phyloP scores from a whole-genome alignment of 92 coral and sea anemone species.

The Blastomussa wellsi region DNA sequence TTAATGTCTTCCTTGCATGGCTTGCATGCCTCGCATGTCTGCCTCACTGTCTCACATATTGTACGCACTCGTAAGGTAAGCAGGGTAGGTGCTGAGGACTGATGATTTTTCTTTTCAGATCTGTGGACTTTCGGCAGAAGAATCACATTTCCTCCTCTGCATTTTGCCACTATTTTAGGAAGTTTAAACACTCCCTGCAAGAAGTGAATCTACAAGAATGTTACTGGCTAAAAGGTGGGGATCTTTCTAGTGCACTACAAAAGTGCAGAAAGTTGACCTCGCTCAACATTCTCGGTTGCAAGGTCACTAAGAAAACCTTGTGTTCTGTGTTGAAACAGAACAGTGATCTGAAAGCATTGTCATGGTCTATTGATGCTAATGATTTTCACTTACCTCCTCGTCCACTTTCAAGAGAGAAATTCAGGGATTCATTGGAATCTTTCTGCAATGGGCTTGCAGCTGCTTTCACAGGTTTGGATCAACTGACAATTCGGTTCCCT shows the following conservation, averaged over 20 bases:
- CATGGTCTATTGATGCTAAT: constrained; percentile 3
- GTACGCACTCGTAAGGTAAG: no score
- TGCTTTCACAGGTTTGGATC: constrained; percentile 25
- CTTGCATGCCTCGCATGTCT: no score
- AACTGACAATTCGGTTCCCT: constrained; percentile 26
- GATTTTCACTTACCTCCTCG: not conserved
- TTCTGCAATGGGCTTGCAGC: constrained; percentile 14
- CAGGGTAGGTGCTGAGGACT: not conserved
- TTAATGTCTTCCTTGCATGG: no score
- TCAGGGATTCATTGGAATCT: not conserved
- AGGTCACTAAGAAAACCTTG: constrained; percentile 30
- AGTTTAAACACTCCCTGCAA: constrained; percentile 32
- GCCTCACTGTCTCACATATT: no score
- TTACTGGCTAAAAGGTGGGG: constrained; percentile 59
- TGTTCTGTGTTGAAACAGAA: constrained; percentile 33
- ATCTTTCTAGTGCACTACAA: constrained; percentile 42
- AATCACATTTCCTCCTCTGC: not conserved
- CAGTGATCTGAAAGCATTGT: constrained; percentile 11
- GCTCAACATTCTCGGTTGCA: constrained; percentile 58
- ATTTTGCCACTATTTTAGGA: constrained; percentile 27
- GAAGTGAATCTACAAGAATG: constrained; percentile 57
- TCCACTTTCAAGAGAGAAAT: not conserved
- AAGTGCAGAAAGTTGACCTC: constrained; percentile 50
- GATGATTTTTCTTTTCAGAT: constrained; percentile 13
- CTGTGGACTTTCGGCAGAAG: constrained; percentile 3